Base-by-base conservation (phyloP, 2,888 invertebrate species). In the Atherix ibis region DNA sequence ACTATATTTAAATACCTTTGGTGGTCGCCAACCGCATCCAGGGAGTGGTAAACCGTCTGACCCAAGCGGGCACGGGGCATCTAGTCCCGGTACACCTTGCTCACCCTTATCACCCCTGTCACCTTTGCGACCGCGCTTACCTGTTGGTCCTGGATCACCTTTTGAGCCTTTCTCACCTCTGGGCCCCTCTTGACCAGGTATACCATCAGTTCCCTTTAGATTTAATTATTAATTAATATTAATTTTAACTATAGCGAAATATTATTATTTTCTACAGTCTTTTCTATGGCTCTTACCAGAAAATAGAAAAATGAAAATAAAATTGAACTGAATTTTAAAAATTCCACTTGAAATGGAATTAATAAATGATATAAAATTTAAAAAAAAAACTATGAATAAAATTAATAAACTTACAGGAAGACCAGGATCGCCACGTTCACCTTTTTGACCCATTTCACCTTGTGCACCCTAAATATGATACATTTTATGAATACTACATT, bases 1-100 rank as follows among this genome's bases (percentile, higher is more conserved):
- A 9, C 27, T 8, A 32, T 19, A 32, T 24, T 22, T 6, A 26
- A 8, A 26, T 73, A 84, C 84, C 76, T 84, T 82, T 49, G 77
- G 76, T 48, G 85, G 81, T 61, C 84, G 70, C 88, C 88, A 91
- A 49, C 89, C 91, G 63, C 95, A 97, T 50, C 92, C 94, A 34
- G 92, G 88, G 51, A 97, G 65, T 41, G 95, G 95, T 52, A 95
- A 70, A 41, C 97, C 97, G 63, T 97, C 94, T 32, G 82, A 76
- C 37, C 92, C 97, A 38, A 94, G 68, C 44, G 97, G 97, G 67
- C 97, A 97, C n/a, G 95, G 95, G 28, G 97, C 97, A 65, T 97
- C 95, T 50, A 97, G 67, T 24, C 95, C 95, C 22, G 94, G 95
- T 45, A 92, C 91, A 46, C 95, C 95, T 69, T 88, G 87, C 52